Conservation (phyloP, 1,140 invertebrate genomes). For the Drosophila orena region DNA sequence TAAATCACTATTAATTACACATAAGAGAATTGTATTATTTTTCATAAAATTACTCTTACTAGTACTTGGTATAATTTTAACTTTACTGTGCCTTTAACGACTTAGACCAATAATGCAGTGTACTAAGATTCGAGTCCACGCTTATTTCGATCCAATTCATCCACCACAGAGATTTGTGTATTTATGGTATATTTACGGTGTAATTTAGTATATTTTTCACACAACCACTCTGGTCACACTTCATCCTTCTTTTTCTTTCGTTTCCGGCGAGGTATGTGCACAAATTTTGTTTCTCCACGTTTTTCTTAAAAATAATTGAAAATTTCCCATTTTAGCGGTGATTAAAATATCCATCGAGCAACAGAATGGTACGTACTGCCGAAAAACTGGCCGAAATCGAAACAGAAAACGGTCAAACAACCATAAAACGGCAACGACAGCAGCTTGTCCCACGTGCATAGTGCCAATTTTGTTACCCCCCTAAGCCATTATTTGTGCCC, state of each 20-base stretch:
- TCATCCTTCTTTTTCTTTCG: conserved; percentile 41
- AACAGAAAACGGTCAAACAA: conserved; percentile 14
- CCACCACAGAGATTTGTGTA: not conserved
- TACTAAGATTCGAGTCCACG: not conserved
- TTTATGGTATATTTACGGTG: conserved; percentile 1
- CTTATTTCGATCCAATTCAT: not conserved
- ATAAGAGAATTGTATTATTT: too few relatives aligned
- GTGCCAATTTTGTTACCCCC: conserved; percentile 2
- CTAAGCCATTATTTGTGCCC: conserved; percentile 12
- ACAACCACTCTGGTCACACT: not conserved
- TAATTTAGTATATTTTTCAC: conserved; percentile 11
- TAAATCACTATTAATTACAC: too few relatives aligned
- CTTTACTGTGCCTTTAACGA: not conserved
- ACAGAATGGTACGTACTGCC: conserved; percentile 56
- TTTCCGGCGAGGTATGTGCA: conserved; percentile 32
- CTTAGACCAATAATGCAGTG: not conserved
- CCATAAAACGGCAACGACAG: conserved; percentile 13
- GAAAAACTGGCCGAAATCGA: not conserved
- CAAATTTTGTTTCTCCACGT: conserved; percentile 26
- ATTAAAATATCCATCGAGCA: conserved; percentile 29
- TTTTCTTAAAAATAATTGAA: conserved; percentile 19
- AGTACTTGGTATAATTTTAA: too few relatives aligned
- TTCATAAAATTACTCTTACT: too few relatives aligned
- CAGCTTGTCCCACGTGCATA: conserved; percentile 7
- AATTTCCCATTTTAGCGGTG: conserved; percentile 35